phyloP scores from a whole-genome alignment of 2,797 vertebrate species.

The Sebastes kiyomatsui region DNA sequence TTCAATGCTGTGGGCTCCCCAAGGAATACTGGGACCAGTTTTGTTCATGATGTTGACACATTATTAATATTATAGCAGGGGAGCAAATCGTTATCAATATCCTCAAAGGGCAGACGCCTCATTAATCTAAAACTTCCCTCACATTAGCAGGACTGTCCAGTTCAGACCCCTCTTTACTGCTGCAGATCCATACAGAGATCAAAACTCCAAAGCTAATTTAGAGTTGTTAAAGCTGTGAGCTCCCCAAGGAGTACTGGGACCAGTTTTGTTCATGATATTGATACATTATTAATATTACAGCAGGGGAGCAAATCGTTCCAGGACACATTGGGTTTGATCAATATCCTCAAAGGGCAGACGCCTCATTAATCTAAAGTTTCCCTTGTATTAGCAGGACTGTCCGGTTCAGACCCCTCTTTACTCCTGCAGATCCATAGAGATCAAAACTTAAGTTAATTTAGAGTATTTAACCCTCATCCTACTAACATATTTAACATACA shows the following conservation, averaged over 20 bases:
- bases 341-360: constrained; percentile 73
- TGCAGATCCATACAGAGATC: constrained; percentile 57
- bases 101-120: constrained; percentile 70
- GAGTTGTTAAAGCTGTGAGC: constrained; percentile 16
- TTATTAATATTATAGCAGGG: constrained; percentile 15
- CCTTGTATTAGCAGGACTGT: constrained; percentile 63
- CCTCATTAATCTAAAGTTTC: constrained; percentile 77
- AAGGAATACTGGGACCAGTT: constrained; percentile 24
- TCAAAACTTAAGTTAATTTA: constrained; percentile 42
- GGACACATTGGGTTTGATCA: constrained; percentile 48
- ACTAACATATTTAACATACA: not conserved
- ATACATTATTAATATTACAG: constrained; percentile 24
- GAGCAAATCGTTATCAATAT: constrained; percentile 71
- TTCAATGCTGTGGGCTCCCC: constrained; percentile 14
- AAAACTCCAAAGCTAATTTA: constrained; percentile 41
- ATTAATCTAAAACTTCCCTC: constrained; percentile 76
- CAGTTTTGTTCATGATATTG: constrained; percentile 11
- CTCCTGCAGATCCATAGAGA: constrained; percentile 54
- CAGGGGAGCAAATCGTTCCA: constrained; percentile 32
- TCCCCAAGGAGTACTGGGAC: constrained; percentile 8
- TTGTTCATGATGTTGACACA: constrained; percentile 21
- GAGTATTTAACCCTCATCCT: constrained; percentile 6
- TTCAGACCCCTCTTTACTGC: constrained; percentile 52
- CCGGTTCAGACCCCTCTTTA: constrained; percentile 53
- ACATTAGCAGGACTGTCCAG: constrained; percentile 63